Evolutionary conservation across 2,113 vertebrate species (phyloP), one percentile per base, ranked within the genome.

Genomic region (Dasypus novemcinctus): DNA sequence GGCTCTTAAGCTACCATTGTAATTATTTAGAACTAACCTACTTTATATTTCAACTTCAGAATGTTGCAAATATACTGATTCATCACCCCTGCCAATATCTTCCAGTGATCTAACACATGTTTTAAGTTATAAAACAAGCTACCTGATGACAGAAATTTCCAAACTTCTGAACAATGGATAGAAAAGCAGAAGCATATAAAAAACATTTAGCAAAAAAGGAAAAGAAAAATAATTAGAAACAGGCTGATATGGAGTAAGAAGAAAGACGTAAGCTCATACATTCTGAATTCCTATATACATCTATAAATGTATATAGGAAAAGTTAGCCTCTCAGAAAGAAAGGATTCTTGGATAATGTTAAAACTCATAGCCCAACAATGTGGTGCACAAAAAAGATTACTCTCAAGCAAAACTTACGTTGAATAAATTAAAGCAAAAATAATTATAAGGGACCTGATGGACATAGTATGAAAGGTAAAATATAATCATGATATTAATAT

Each of bases 161-260:
- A 92, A 54, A 31, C 10, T 69, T 84, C 61, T 92, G 43, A 83
- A 79, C 64, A 78, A 72, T 79, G 23, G 85, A 78, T 61, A 59
- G 66, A 76, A 87, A 96, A 83, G 31, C 13, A 46, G 13, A 92
- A 72, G 64, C 38, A 94, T 41, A 64, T 59, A 68, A 92, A 91
- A 87, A 17, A 57, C 15, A 10, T 69, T 59, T 36, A 76, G 13
- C 12, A 84, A 91, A 81, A 81, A 79, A 54, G n/a, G 61, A 80
- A 85, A 64, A 27, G 7, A 38, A 14, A 41, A 81, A 71, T 71
- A 59, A 59, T 41, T 75, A 78, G 31, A 90, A 49, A 63, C 38
- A 76, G 33, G 38, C 66, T 82, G 90, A 82, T 74, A 78, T 3
- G 33, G n/a, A 74, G 7, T 83, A 82, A 54, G 25, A 78, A 12